Evolutionary conservation across 2,797 vertebrate species (phyloP), one percentile per base, ranked within the genome.

Genomic region (Geotrypetes seraphini): DNA sequence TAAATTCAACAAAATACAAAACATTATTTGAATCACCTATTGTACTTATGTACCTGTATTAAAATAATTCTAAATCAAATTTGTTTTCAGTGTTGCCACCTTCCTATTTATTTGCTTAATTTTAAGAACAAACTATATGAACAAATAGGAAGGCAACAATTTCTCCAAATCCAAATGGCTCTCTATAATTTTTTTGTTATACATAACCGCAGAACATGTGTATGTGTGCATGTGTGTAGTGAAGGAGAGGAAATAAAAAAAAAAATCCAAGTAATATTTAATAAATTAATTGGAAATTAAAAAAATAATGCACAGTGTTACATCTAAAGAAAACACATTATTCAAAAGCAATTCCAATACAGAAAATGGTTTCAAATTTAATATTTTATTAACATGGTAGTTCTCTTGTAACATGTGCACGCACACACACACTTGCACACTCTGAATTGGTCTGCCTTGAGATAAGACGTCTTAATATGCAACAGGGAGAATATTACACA

Each of bases 381-480:
- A 83, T 71, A 87, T 88, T 97, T 98, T 96, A 96, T 97, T 98
- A 87, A 93, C 85, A 88, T 86, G 89, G 84, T 88, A 85, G 84
- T 91, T 84, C 69, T 81, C 83, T 92, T 82, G 79, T 90, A 91
- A 90, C 84, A 90, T 82, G 84, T 88, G 86, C 84, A 79, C 73
- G n/a, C n/a, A n/a, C n/a, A n/a, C n/a, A 75, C 82, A 81, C 75
- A 85, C 83, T 69, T 78, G 81, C 85, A 85, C 82, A 77, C 73
- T 54, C 84, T 78, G 58, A 82, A 78, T n/a, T 83, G 69, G 77
- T 82, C 74, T 79, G 72, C 71, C 72, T 80, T 60, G 70, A 72
- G 63, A 46, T 48, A 70, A 52, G 53, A 60, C 50, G 59, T 65
- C 62, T 74, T 60, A 57, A 39, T 70, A 63, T 61, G 60, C 43